These are phyloP conservation scores for Plutella xylostella DNA, from an alignment of 2,888 invertebrate species.

Conservation along the genomic window DNA sequence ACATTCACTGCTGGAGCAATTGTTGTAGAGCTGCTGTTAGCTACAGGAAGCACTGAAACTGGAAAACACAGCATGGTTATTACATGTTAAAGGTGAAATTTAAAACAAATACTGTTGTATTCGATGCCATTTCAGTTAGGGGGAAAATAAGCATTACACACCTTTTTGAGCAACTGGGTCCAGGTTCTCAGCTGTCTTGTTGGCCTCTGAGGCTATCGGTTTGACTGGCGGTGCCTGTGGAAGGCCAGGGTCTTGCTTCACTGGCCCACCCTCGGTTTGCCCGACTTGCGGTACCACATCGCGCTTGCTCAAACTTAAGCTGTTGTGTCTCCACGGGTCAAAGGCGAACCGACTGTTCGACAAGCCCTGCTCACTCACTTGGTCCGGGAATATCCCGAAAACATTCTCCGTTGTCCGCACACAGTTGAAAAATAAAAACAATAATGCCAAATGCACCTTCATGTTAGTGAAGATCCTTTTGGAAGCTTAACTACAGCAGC, in stretches of 20 bases:
- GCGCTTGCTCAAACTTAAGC: neutral
- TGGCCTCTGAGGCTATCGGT: neutral
- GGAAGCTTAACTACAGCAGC: too few species aligned
- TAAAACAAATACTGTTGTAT: too few species aligned
- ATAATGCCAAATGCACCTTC: conserved; percentile 32
- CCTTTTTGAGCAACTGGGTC: neutral
- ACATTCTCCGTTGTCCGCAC: conserved; percentile 30
- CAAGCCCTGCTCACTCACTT: neutral
- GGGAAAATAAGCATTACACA: neutral
- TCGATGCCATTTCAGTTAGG: too few species aligned
- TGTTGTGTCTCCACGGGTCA: neutral
- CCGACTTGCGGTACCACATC: neutral
- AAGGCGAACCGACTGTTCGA: neutral
- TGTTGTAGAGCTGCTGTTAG: neutral
- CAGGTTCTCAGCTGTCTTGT: neutral
- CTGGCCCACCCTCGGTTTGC: neutral
- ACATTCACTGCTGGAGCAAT: neutral
- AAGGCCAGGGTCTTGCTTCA: neutral
- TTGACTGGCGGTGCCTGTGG: neutral
- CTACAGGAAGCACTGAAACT: neutral
- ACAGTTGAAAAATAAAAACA: conserved; percentile 35
- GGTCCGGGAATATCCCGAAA: conserved; percentile 8
- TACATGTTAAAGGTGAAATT: too few species aligned
- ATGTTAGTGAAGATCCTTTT: too few species aligned
- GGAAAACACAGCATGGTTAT: neutral